These are phyloP conservation scores for Triplophysa tibetana DNA, from an alignment of 2,113 vertebrate genomes.

Conservation along the genomic window DNA sequence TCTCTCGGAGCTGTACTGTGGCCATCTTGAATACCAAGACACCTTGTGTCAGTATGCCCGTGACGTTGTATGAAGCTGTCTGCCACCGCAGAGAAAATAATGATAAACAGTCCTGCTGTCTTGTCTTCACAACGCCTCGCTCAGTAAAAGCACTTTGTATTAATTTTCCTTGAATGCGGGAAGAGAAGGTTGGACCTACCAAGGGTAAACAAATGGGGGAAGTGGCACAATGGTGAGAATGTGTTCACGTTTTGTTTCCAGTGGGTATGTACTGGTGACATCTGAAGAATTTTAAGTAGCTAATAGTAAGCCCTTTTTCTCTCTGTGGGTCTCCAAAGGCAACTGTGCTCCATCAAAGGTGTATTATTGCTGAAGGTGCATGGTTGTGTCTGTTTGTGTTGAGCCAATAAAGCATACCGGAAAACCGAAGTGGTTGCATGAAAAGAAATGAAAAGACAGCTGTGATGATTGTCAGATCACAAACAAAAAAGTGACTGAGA, in stretches of 20 bases:
- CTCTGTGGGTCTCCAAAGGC: conserved; percentile 60
- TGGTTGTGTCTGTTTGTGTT: conserved; percentile 57
- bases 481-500: background rate
- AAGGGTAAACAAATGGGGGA: conserved; percentile 48
- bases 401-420: conserved; percentile 47
- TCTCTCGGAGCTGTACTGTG: background rate
- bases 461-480: conserved; percentile 25
- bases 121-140: background rate
- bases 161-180: conserved; percentile 19
- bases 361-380: conserved; percentile 60
- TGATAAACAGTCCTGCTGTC: background rate
- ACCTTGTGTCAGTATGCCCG: conserved; percentile 15
- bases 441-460: conserved; percentile 12
- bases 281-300: conserved; percentile 81
- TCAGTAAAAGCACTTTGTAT: conserved; percentile 34
- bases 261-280: conserved; percentile 66
- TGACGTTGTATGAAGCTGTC: conserved; percentile 27
- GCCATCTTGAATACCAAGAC: conserved; percentile 18
- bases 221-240: conserved; percentile 46
- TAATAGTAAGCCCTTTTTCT: conserved; percentile 70
- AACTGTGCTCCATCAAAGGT: conserved; percentile 64
- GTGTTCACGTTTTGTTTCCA: conserved; percentile 56
- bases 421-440: conserved; percentile 21
- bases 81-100: background rate
- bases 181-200: conserved; percentile 24